Conservation (phyloP, 2,888 invertebrate species). For the Coelinius sp. region DNA sequence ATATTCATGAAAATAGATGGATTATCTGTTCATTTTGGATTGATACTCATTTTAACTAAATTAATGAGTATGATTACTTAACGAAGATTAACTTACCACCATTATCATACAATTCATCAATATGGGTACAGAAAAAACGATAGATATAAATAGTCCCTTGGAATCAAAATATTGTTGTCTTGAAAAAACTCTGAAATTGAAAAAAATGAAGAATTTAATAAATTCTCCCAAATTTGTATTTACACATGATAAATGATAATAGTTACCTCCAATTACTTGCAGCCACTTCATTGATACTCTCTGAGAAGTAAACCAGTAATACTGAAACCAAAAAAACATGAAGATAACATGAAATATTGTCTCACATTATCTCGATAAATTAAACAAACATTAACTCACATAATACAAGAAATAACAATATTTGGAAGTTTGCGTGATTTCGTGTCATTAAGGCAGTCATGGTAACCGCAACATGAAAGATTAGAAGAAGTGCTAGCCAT, state of each 20-base stretch:
- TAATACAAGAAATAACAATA: constrained; percentile 83
- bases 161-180: constrained; percentile 95
- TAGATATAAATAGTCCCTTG: constrained; percentile 93
- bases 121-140: constrained; percentile 94
- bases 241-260: neutral
- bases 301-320: constrained; percentile 89
- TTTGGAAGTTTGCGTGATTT: constrained; percentile 90
- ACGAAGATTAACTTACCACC: constrained; percentile 81
- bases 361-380: constrained; percentile 23
- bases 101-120: constrained; percentile 93
- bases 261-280: constrained; percentile 85
- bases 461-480: constrained; percentile 84
- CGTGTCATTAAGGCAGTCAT: constrained; percentile 85
- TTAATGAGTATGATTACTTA: no score
- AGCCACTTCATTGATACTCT: constrained; percentile 90
- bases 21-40: no score
- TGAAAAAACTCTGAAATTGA: constrained; percentile 80
- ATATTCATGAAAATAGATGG: no score
- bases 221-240: neutral
- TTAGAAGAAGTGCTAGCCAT: constrained; percentile 84
- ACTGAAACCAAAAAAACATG: constrained; percentile 73
- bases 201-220: neutral
- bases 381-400: constrained; percentile 76
- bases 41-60: no score
- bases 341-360: constrained; percentile 15